Base-by-base conservation (phyloP, 2,797 vertebrate genomes). In the Semaprochilodus insignis region DNA sequence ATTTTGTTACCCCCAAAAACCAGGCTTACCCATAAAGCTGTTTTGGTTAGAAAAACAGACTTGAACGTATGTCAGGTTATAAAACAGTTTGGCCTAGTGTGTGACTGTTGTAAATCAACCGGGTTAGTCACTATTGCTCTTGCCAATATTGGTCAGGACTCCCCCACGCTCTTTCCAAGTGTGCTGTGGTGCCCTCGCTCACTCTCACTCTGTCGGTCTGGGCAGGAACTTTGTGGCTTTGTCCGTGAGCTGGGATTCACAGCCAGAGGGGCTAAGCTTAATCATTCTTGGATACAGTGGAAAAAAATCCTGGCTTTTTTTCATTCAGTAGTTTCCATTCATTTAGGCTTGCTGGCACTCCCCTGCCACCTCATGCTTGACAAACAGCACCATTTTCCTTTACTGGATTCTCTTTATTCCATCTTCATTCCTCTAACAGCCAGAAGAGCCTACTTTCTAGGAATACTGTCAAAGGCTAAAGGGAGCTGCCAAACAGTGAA, bases 291-390 rank as follows among this genome's bases (percentile, higher is more conserved):
- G 92, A 94, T 86, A 87, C 82, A 51, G 70, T 83, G 86, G 89
- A 90, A 85, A 87, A 83, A 80, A 85, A 79, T 71, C 19, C 66
- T 78, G 63, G 6, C 40, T 44, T 44, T 44, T 44, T 77, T 80
- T 74, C 72, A 83, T 88, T 86, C 92, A 92, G 90, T 87, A 90
- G 91, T 85, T 81, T 90, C 88, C 92, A 92, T 88, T 90, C 92
- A 93, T 94, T 94, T 92, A 92, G 91, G 91, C 89, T 80, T 89
- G 90, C 90, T 95, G 93, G 93, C 92, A 92, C 90, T 83, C 88
- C 86, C 86, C 89, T 87, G 74, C 80, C 69, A 44, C 86, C 67
- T 88, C 86, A 91, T 78, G 80, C 62, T 88, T 94, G 92, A 92
- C 92, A 94, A 91, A 90, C 52, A 76, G 48, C 44, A 62, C 31